These are phyloP conservation scores for Drosophila takahashii DNA, from an alignment of 1,140 invertebrate species.

Conservation along the genomic window DNA sequence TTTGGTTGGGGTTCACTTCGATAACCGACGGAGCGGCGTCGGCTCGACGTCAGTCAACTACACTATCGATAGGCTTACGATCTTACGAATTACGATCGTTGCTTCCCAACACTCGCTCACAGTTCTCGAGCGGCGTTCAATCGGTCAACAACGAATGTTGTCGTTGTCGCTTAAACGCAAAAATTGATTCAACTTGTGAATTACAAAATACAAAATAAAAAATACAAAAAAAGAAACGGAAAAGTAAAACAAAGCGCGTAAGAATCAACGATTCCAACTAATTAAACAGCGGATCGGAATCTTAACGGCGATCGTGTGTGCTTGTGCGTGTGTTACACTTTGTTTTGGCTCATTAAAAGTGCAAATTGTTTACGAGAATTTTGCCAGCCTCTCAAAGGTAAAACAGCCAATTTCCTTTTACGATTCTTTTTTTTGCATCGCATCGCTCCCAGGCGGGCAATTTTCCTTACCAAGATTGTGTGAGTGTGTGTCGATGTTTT, in stretches of 20 bases:
- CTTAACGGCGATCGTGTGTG: conserved; percentile 19
- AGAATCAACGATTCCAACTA: conserved; percentile 52
- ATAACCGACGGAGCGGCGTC: conserved; percentile 24
- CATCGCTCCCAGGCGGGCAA: conserved; percentile 66
- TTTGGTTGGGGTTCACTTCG: conserved; percentile 38
- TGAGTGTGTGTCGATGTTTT: conserved; percentile 49
- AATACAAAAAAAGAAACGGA: background rate
- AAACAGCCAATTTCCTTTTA: conserved; percentile 56
- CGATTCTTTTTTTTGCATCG: conserved; percentile 11
- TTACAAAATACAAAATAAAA: conserved; percentile 28
- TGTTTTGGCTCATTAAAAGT: conserved; percentile 68
- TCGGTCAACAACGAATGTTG: conserved; percentile 52
- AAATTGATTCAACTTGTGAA: conserved; percentile 32
- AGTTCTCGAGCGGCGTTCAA: conserved; percentile 75
- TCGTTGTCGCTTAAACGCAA: background rate
- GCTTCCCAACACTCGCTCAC: conserved; percentile 39
- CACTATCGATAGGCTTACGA: conserved; percentile 69
- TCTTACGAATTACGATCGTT: conserved; percentile 48
- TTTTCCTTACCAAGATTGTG: conserved; percentile 58
- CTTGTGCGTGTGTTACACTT: conserved; percentile 27
- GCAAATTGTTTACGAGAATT: conserved; percentile 64
- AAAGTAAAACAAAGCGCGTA: conserved; percentile 20
- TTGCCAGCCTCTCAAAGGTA: conserved; percentile 70
- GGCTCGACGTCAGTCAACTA: conserved; percentile 41
- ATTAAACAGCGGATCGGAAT: conserved; percentile 47